phyloP scores from a whole-genome alignment of 2,888 invertebrate species.

The Drosophila limbata region DNA sequence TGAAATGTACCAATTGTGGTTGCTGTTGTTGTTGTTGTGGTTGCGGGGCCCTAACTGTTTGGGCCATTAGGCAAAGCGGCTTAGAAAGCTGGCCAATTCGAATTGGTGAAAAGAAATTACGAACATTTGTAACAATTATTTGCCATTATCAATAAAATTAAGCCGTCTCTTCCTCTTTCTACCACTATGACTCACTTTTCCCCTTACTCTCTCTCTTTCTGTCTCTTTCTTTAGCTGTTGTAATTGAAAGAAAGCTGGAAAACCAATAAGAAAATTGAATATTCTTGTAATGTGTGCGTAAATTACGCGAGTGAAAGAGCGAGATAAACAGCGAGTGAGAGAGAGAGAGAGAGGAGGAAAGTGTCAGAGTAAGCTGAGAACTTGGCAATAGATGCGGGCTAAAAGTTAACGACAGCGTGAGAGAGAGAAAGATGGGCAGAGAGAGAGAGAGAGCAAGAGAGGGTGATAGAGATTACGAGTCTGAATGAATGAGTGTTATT shows the following conservation, averaged over 20 bases:
- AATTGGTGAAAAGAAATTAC: slow-evolving; percentile 56
- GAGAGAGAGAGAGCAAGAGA: slow-evolving; percentile 17
- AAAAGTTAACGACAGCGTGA: slow-evolving; percentile 1
- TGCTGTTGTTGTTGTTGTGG: slow-evolving; percentile 15
- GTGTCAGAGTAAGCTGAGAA: slow-evolving; percentile 1
- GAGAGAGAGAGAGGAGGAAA: slow-evolving; percentile 7
- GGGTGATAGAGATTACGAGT: slow-evolving; percentile 33
- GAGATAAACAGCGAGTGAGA: neutral
- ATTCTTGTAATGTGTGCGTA: slow-evolving; percentile 64
- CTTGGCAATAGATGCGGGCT: slow-evolving; percentile 26
- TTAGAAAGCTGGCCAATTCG: slow-evolving; percentile 60
- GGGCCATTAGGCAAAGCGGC: slow-evolving; percentile 69
- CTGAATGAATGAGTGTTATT: slow-evolving; percentile 73
- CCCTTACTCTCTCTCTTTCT: neutral
- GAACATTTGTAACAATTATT: slow-evolving; percentile 73
- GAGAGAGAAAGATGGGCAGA: slow-evolving; percentile 18
- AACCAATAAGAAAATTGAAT: slow-evolving; percentile 67
- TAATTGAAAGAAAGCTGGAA: slow-evolving; percentile 60
- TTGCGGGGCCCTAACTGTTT: slow-evolving; percentile 49
- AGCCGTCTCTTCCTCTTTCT: slow-evolving; percentile 13
- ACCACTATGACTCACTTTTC: neutral
- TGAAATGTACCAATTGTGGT: slow-evolving; percentile 21
- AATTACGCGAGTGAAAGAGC: slow-evolving; percentile 31
- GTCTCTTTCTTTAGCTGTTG: slow-evolving; percentile 4
- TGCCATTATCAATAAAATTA: slow-evolving; percentile 65